A percentile compares a stretch with the other conserved stretches of the same genome.
These are phyloP conservation scores for Rhinogobius similis DNA, from an alignment of 2,113 vertebrate genomes.

Conservation along the genomic window DNA sequence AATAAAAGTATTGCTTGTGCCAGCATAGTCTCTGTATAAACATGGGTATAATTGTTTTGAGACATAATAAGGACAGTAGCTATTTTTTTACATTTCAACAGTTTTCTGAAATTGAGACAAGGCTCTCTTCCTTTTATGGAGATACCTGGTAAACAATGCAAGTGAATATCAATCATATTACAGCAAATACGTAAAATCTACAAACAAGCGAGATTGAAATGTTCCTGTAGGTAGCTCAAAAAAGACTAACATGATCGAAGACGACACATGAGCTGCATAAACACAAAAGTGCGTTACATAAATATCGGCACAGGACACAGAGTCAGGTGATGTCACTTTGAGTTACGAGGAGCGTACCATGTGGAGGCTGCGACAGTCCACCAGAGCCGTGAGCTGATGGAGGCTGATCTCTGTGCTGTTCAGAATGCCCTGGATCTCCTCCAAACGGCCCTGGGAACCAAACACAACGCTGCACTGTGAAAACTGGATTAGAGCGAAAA, in stretches of 20 bases:
- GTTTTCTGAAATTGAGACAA: too few species aligned
- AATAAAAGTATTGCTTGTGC: too few species aligned
- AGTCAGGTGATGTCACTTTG: slow-evolving; percentile 1
- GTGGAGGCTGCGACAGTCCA: slow-evolving; percentile 96
- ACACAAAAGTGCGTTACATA: slow-evolving; percentile 23
- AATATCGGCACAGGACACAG: slow-evolving; percentile 25
- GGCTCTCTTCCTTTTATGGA: too few species aligned
- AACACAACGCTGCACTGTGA: slow-evolving; percentile 1
- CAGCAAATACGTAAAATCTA: slow-evolving; percentile 26
- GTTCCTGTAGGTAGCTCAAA: neutral
- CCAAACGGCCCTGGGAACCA: slow-evolving; percentile 82
- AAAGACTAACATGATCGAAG: slow-evolving; percentile 29
- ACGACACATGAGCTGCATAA: slow-evolving; percentile 45
- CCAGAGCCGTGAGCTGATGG: slow-evolving; percentile 95
- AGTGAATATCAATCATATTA: neutral
- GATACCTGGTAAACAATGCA: slow-evolving; percentile 4
- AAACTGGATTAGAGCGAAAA: slow-evolving; percentile 25
- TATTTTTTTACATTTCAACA: too few species aligned
- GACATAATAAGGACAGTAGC: too few species aligned
- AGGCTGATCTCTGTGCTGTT: slow-evolving; percentile 92
- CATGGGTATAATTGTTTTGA: too few species aligned
- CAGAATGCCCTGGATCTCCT: slow-evolving; percentile 87
- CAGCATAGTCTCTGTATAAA: too few species aligned
- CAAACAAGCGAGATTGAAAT: slow-evolving; percentile 18
- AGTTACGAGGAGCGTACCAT: slow-evolving; percentile 79